Evolutionary conservation across 2,797 vertebrate genomes (phyloP).

Genomic region (Perodicticus potto): DNA sequence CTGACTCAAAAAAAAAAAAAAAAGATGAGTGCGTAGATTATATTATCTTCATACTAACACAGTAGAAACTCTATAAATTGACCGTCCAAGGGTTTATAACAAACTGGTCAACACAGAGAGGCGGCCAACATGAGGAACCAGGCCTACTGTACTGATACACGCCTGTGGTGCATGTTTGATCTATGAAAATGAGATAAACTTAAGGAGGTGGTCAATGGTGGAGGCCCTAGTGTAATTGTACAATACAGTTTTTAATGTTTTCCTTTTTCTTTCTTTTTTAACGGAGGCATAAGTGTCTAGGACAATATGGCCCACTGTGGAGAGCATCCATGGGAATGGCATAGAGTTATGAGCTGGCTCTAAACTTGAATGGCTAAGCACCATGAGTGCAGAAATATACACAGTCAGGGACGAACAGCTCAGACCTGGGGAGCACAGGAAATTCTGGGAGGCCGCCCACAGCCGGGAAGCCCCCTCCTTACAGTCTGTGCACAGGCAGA

Average conservation of each 20-base stretch:
- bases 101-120: no score
- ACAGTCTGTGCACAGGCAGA: not conserved
- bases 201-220: no score
- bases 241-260: not conserved
- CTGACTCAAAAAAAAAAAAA: no score
- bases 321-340: not conserved
- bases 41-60: not conserved
- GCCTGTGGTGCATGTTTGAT: no score
- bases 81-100: no score
- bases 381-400: not conserved
- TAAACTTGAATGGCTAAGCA: not conserved
- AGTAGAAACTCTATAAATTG: no score
- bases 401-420: fast-evolving
- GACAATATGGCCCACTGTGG: fast-evolving
- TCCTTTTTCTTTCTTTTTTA: not conserved
- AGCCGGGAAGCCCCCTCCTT: not conserved
- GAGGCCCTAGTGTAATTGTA: not conserved
- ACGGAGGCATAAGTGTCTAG: not conserved
- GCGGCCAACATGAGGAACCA: no score
- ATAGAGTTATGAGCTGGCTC: no score
- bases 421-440: not conserved
- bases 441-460: not conserved
- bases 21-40: no score
- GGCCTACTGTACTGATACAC: no score
- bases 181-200: no score